Base-by-base conservation (phyloP, 1,140 invertebrate species). In the Bilobella aurantiaca region DNA sequence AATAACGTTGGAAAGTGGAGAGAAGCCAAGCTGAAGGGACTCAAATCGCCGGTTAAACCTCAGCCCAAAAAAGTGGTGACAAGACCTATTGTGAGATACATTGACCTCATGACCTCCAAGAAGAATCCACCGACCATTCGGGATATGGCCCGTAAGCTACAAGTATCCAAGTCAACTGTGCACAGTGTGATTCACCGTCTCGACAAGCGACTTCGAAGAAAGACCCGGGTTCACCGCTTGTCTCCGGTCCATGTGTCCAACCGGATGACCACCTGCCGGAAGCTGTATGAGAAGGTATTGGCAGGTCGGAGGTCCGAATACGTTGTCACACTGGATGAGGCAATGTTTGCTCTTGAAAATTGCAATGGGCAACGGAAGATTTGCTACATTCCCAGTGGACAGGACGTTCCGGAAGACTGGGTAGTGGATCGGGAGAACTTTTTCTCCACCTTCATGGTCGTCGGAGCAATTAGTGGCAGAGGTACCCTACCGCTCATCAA, bases 321-420 rank as follows among this genome's bases (percentile, higher is more conserved):
- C 53, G 62, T 63, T 18, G 62, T 63, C 23, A 63, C 62, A 16
- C n/a, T 63, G 2, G 62, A 63, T 53, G 62, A 63, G 27, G 62
- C 62, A 23, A n/a, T 16, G 21, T 49, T 63, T 53, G n/a, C n/a
- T n/a, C n/a, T n/a, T n/a, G n/a, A n/a, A n/a, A 31, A 62, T 23
- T 42, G 31, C 14, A 46, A 62, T n/a, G 37, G 60, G 27, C 3
- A 42, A 62, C 14, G 60, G 42, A 46, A 23, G 32, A 53, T 62
- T 16, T 62, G 60, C 25, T 62, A 62, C 16, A 21, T 25, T 5
- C 12, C 5, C 12, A 25, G 23, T 5, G 23, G 49, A 12, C 14
- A 56, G 23, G 23, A 5, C 5, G 28, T 53, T n/a, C 42, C 25
- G 1, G 21, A 42, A 62, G 29, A 25, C 14, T 14, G 25, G 37